Evolutionary conservation across 2,888 invertebrate species (phyloP), one percentile per base, ranked within the genome.

Genomic region (Conchocele bisecta): DNA sequence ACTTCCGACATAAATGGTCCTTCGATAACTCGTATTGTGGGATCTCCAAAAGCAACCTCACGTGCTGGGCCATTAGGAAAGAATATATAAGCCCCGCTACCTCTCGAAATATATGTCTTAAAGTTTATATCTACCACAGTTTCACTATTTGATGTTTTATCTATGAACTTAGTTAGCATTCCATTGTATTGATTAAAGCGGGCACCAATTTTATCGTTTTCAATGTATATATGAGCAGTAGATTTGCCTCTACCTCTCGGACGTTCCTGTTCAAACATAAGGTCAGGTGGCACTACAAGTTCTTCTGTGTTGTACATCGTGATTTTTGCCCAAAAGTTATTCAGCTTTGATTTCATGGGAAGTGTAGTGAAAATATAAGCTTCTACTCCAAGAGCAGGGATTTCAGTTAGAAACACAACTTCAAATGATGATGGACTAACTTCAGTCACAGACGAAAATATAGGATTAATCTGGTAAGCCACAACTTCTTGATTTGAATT

Each of bases 1-100:
- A 98, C 93, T 88, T 97, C 95, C 0, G 97, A 96, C 28, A 94
- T 94, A 13, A 98, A 92, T 0, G 95, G 95, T 0, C 98, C 98
- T 0, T 96, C 95, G 2, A 96, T 94, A 46, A 98, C 96, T 48
- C 97, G 94, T 22, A 98, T 95, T 60, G 95, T 94, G 33, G 90
- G 91, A 35, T 65, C 67, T 26, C 69, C 77, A 31, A 78, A 76
- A 35, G 75, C 57, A 13, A 85, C 61, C 24, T 79, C 66, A 17
- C 61, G 65, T 5, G 89, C 87, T 7, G 85, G 82, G 7, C 87
- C 85, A n/a, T 64, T 73, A 0, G 90, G 89, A 29, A 75, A 80
- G 69, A 91, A 90, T 35, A 91, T 76, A 64, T 91, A 91, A 5
- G 91, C 90, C 7, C 91, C 91, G 79, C 90, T 90, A 15, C 88